These are phyloP conservation scores for Danio tinwini DNA, from an alignment of 2,797 vertebrate genomes.

Conservation along the genomic window DNA sequence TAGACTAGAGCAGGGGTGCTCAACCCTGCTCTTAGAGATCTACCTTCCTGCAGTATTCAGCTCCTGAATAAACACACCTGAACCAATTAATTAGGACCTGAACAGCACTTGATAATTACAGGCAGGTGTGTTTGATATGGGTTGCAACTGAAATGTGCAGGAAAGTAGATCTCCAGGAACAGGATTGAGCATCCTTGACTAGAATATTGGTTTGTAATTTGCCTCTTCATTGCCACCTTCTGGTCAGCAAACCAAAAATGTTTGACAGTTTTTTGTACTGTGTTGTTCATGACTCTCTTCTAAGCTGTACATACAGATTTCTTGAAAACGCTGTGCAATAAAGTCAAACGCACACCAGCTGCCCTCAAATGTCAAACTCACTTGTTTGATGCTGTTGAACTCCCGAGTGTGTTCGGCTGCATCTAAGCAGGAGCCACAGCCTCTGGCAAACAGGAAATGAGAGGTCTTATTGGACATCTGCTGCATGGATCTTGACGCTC, in stretches of 20 bases:
- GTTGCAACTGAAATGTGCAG: too few relatives aligned
- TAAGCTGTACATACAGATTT: slow-evolving; percentile 3
- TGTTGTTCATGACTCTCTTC: neutral
- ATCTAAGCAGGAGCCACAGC: slow-evolving; percentile 37
- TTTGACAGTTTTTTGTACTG: neutral
- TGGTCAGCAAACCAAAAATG: neutral
- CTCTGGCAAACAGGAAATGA: slow-evolving; percentile 56
- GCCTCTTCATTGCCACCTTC: slow-evolving; percentile 4
- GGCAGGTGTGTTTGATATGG: too few relatives aligned
- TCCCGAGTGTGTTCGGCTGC: neutral
- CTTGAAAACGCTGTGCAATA: neutral
- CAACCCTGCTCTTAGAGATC: too few relatives aligned
- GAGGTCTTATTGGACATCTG: slow-evolving; percentile 51
- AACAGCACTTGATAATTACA: too few relatives aligned
- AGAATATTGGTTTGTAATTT: neutral
- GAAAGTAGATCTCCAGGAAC: too few relatives aligned
- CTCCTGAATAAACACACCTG: too few relatives aligned
- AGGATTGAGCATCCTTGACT: too few relatives aligned
- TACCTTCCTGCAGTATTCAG: too few relatives aligned
- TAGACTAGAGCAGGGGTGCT: neutral
- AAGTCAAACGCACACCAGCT: neutral
- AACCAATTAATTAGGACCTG: too few relatives aligned
- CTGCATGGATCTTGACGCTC: slow-evolving; percentile 7
- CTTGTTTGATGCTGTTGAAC: slow-evolving; percentile 6
- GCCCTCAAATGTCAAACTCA: slow-evolving; percentile 14